A percentile compares a stretch with the other conserved stretches of the same genome.
Evolutionary conservation across 2,888 invertebrate species (phyloP).

Genomic region (Cephus runcator): DNA sequence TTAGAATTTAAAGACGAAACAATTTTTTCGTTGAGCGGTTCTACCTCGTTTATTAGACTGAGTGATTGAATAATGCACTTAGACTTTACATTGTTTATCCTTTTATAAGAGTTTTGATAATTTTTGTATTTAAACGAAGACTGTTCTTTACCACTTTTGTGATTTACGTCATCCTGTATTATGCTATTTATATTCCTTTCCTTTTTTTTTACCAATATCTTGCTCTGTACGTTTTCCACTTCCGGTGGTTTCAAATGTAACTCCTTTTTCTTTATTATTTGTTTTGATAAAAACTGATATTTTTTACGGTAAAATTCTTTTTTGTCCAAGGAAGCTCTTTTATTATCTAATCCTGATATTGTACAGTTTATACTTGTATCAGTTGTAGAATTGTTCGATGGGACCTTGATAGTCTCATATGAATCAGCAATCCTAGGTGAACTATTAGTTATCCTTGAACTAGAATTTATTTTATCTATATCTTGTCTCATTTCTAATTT

Average conservation of each 20-base stretch:
- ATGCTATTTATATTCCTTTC: not conserved
- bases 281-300: not conserved
- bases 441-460: not conserved
- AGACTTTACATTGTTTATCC: not conserved
- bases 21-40: not conserved
- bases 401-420: not conserved
- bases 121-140: not conserved
- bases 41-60: not conserved
- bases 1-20: not conserved
- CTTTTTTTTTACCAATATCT: not conserved
- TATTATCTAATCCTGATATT: not conserved
- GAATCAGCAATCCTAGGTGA: not conserved
- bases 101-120: not conserved
- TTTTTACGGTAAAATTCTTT: not conserved
- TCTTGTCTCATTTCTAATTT: not conserved
- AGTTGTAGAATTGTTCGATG: not conserved
- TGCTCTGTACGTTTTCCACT: not conserved
- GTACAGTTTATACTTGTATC: not conserved
- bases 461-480: not conserved
- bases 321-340: not conserved
- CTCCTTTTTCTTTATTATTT: not conserved
- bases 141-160: not conserved
- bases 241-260: not conserved
- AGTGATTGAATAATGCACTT: not conserved
- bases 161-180: not conserved